Evolutionary conservation across 1,140 invertebrate species (phyloP), one percentile per base, ranked within the genome.

Genomic region (Pemphigus obesinymphae): DNA sequence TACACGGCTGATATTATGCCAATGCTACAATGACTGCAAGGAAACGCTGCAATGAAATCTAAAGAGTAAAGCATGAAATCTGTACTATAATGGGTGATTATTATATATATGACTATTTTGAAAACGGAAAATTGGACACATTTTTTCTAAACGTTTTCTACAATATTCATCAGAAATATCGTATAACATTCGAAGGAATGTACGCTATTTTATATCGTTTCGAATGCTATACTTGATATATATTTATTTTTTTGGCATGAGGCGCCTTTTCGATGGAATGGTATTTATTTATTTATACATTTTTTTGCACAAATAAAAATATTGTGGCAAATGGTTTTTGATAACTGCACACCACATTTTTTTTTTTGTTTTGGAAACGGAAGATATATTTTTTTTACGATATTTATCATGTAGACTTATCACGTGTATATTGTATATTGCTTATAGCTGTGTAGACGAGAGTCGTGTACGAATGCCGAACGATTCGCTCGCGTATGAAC

Each of bases 391-490:
- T 55, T 23, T 23, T 23, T 55, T 55, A 58, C 3, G 11, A 58
- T 8, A 7, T 29, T 31, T 17, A 29, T 70, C 7, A 6, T 26
- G 6, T 43, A 43, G 34, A 66, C 63, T 66, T 11, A 66, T 70
- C 37, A 68, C 20, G 6, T 61, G 55, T 78, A 61, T 61, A 76
- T 76, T 34, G 7, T 76, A 55, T 55, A 53, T 53, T 75, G 31
- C 20, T 23, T 76, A 37, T 78, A 78, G 76, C 37, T 63, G 55
- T 45, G 40, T 63, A 63, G 37, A 45, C 34, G 37, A 26, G 31
- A 23, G 43, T 13, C 5, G 10, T 45, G 75, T 61, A 40, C 34
- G 34, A 23, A 40, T 61, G 37, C 55, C 15, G 75, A 76, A 55
- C 31, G 50, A 13, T 43, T 58, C 53, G 53, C 75, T 37, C 53